These are phyloP conservation scores for Drosophila arizonae DNA, from an alignment of 1,140 invertebrate species.

Conservation along the genomic window DNA sequence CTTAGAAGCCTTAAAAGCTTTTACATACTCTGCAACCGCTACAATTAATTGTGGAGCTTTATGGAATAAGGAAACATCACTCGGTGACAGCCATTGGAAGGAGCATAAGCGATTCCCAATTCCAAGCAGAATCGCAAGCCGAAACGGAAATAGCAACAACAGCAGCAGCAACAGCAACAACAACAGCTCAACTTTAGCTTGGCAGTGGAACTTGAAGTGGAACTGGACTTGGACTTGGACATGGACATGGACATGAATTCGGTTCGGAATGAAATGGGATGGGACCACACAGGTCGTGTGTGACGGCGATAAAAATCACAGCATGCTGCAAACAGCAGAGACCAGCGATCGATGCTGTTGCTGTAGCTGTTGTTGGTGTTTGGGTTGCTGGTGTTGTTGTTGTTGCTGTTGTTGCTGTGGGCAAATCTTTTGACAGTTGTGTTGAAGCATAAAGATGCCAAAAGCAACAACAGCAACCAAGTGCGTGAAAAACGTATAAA, in stretches of 20 bases:
- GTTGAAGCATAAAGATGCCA: conserved; percentile 80
- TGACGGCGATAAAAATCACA: conserved; percentile 81
- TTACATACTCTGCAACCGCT: background rate
- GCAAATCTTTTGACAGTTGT: conserved; percentile 81
- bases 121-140: conserved; percentile 6
- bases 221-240: conserved; percentile 40
- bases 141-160: conserved; percentile 17
- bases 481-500: conserved; percentile 60
- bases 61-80: conserved; percentile 53
- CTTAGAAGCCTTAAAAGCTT: background rate
- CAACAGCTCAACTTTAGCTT: conserved; percentile 9
- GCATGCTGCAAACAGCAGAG: conserved; percentile 76
- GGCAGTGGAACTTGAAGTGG: conserved; percentile 24
- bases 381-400: conserved; percentile 11
- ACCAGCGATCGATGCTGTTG: conserved; percentile 20
- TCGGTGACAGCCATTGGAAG: conserved; percentile 49
- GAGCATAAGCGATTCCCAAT: conserved; percentile 15
- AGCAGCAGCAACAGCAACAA: conserved; percentile 13
- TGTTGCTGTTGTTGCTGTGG: conserved; percentile 63
- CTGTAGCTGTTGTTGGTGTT: background rate
- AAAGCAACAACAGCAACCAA: conserved; percentile 60
- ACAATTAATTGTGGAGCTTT: conserved; percentile 65
- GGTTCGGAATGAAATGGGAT: conserved; percentile 16
- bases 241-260: conserved; percentile 16
- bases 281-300: conserved; percentile 73